Evolutionary conservation across 1,140 invertebrate species (phyloP).

Genomic region (Lasioglossum baleicum): DNA sequence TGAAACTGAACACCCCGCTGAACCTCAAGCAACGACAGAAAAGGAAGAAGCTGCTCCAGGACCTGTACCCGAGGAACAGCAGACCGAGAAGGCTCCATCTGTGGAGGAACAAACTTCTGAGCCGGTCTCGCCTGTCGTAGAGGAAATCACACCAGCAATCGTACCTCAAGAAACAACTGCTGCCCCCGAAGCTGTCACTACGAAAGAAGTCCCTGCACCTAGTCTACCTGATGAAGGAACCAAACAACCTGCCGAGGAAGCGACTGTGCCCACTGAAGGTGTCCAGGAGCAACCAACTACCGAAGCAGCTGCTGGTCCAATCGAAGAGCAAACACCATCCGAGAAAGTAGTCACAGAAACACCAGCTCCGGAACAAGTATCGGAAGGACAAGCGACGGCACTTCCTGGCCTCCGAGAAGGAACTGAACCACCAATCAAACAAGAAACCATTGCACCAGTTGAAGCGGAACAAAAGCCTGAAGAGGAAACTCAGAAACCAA

Average conservation of each 20-base stretch:
- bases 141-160: slow-evolving; percentile 14
- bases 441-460: slow-evolving; percentile 18
- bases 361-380: slow-evolving; percentile 15
- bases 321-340: slow-evolving; percentile 2
- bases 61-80: background rate
- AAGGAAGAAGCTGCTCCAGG: background rate
- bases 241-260: slow-evolving; percentile 19
- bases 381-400: slow-evolving; percentile 22
- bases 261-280: background rate
- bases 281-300: slow-evolving; percentile 15
- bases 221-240: slow-evolving; percentile 3
- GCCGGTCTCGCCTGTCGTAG: background rate
- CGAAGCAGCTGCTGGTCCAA: background rate
- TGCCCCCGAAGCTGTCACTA: background rate
- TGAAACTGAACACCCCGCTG: slow-evolving; percentile 18
- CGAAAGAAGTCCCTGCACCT: slow-evolving; percentile 14
- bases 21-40: slow-evolving; percentile 1
- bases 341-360: slow-evolving; percentile 27
- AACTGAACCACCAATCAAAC: slow-evolving; percentile 20
- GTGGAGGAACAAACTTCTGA: background rate
- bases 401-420: slow-evolving; percentile 15
- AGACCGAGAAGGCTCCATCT: background rate
- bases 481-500: slow-evolving; percentile 42
- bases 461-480: slow-evolving; percentile 44
- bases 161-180: background rate